Percentiles rank a stretch among this genome's conserved stretches.
These are phyloP conservation scores for Drosophila prolongata DNA, from an alignment of 2,888 invertebrate genomes.

Conservation along the genomic window DNA sequence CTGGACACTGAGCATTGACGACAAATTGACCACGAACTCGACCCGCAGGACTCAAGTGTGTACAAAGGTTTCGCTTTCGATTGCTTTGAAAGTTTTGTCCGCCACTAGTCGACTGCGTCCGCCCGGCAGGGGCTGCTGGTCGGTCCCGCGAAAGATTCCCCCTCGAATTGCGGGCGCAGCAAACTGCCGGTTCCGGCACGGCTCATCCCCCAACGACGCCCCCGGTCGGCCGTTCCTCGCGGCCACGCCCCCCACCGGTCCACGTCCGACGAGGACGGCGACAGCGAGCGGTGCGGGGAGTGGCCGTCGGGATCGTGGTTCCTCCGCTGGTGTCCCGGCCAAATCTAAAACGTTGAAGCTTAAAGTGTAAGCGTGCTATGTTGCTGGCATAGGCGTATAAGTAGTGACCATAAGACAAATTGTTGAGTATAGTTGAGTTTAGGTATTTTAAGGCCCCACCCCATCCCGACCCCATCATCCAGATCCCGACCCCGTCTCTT, in stretches of 20 bases:
- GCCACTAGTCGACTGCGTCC: constrained; percentile 36
- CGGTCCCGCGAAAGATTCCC: constrained; percentile 64
- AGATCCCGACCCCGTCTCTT: constrained; percentile 23
- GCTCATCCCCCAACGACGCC: constrained; percentile 40
- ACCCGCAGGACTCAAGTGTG: constrained; percentile 57
- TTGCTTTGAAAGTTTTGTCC: constrained; percentile 54
- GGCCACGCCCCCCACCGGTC: constrained; percentile 18
- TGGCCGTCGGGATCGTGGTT: constrained; percentile 56
- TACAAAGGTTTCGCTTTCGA: constrained; percentile 62
- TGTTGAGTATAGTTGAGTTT: constrained; percentile 68
- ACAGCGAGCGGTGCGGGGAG: constrained; percentile 51
- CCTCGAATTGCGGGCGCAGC: constrained; percentile 51
- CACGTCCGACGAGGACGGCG: neutral
- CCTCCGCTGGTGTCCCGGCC: constrained; percentile 43
- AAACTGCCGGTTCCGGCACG: constrained; percentile 36
- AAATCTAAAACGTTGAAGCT: constrained; percentile 64
- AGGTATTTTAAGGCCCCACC: constrained; percentile 43
- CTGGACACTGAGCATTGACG: constrained; percentile 44
- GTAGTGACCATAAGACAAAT: constrained; percentile 67
- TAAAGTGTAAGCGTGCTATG: constrained; percentile 50
- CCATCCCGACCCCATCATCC: neutral
- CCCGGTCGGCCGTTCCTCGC: constrained; percentile 47
- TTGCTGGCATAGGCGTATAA: constrained; percentile 31
- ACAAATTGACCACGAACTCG: constrained; percentile 43
- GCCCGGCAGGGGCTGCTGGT: constrained; percentile 67